Evolutionary conservation across 1,140 invertebrate species (phyloP).

Genomic region (Mamestra configurata): DNA sequence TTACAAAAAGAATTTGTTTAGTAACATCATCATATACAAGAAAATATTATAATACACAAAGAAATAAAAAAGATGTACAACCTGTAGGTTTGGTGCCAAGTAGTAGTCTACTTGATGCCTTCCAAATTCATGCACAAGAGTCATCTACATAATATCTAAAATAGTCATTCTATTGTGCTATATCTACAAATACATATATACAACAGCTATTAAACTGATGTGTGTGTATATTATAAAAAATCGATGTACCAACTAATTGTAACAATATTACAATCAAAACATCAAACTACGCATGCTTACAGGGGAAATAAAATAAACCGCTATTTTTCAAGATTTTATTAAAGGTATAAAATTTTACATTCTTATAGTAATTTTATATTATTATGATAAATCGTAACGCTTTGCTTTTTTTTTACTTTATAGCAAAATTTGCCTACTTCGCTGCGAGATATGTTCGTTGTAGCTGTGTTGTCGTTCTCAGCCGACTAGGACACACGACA

Average conservation of each 20-base stretch:
- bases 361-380: slow-evolving; percentile 73
- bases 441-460: slow-evolving; percentile 43
- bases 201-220: slow-evolving; percentile 14
- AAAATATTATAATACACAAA: slow-evolving; percentile 60
- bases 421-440: slow-evolving; percentile 50
- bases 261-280: neutral
- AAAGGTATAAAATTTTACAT: slow-evolving; percentile 84
- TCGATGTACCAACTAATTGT: neutral
- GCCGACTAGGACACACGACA: slow-evolving; percentile 56
- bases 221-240: neutral
- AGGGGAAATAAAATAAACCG: slow-evolving; percentile 54
- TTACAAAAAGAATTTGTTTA: slow-evolving; percentile 11
- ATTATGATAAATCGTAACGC: slow-evolving; percentile 60
- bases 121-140: slow-evolving; percentile 31
- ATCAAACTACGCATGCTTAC: slow-evolving; percentile 16
- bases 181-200: slow-evolving; percentile 46
- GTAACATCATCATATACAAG: slow-evolving; percentile 21
- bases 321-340: slow-evolving; percentile 77
- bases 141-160: slow-evolving; percentile 36
- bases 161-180: slow-evolving; percentile 23
- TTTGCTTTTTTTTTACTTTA: neutral
- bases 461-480: slow-evolving; percentile 35
- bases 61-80: slow-evolving; percentile 58
- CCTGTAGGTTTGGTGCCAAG: slow-evolving; percentile 55
- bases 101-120: slow-evolving; percentile 2